Conservation (phyloP, 2,888 invertebrate species). For the Escarpia spicata region DNA sequence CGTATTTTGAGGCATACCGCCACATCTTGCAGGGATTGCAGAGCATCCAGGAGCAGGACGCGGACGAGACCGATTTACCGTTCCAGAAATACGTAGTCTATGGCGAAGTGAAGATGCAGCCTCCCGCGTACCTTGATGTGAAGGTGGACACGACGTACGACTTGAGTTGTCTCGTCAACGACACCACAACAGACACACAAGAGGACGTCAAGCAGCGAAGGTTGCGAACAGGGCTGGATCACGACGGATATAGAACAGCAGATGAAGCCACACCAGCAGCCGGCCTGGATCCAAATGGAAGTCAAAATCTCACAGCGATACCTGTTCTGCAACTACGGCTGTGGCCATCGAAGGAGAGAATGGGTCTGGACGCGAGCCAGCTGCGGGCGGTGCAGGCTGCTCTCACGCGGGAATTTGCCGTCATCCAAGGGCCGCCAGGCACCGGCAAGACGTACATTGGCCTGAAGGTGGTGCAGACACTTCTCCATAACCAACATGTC, state of each 20-base stretch:
- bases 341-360: slow-evolving; percentile 53
- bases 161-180: slow-evolving; percentile 17
- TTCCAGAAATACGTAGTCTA: slow-evolving; percentile 77
- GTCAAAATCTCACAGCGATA: slow-evolving; percentile 18
- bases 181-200: background rate
- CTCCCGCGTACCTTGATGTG: slow-evolving; percentile 64
- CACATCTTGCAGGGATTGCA: slow-evolving; percentile 79
- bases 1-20: slow-evolving; percentile 85
- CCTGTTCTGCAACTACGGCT: slow-evolving; percentile 25
- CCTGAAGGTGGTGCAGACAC: slow-evolving; percentile 74
- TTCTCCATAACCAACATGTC: slow-evolving; percentile 71
- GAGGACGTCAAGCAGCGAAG: background rate
- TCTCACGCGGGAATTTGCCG: slow-evolving; percentile 57
- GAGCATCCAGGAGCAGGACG: slow-evolving; percentile 60
- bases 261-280: no score
- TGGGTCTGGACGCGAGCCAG: slow-evolving; percentile 57
- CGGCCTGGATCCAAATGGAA: no score
- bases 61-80: slow-evolving; percentile 69
- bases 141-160: slow-evolving; percentile 13
- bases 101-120: slow-evolving; percentile 56
- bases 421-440: slow-evolving; percentile 78
- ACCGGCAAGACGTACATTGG: slow-evolving; percentile 88
- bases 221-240: no score
- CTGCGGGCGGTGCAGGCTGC: slow-evolving; percentile 54
- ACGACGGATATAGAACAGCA: background rate